Conservation (phyloP, 2,113 vertebrate genomes). For the Crotalus helleri region DNA sequence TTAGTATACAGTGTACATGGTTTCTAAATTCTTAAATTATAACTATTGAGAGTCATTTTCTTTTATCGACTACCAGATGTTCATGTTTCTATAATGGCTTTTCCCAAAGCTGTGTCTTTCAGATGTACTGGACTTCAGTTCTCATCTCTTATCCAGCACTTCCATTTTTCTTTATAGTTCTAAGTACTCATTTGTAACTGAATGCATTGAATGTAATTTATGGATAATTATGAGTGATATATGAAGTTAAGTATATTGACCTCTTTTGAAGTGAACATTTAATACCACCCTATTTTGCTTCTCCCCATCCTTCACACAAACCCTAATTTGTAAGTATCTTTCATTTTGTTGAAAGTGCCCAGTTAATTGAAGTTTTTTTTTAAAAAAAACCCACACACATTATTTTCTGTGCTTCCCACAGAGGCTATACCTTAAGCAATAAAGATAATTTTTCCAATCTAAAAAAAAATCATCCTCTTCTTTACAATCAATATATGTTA, state of each 20-base stretch:
- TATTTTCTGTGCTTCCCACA: slow-evolving; percentile 14
- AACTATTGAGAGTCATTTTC: not conserved
- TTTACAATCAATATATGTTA: not conserved
- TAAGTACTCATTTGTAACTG: not conserved
- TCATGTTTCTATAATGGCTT: not conserved
- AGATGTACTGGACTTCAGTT: not conserved
- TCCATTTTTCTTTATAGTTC: not conserved
- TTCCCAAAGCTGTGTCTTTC: not conserved
- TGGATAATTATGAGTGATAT: not conserved
- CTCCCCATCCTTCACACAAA: not conserved
- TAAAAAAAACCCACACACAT: not conserved
- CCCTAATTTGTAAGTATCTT: not conserved
- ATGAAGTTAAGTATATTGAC: not conserved
- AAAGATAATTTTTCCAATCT: slow-evolving; percentile 17
- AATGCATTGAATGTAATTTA: not conserved
- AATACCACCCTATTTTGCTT: slow-evolving; percentile 18
- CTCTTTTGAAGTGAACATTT: not conserved
- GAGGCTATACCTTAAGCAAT: not conserved
- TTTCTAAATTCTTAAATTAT: not conserved
- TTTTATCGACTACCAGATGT: not conserved
- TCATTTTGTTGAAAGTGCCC: not conserved
- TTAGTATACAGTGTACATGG: not conserved
- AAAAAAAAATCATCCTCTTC: slow-evolving; percentile 12
- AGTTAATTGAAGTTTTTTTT: not conserved
- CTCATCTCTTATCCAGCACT: not conserved